Base-by-base conservation (phyloP, 2,113 vertebrate species). In the Melanotaenia duboulayi region DNA sequence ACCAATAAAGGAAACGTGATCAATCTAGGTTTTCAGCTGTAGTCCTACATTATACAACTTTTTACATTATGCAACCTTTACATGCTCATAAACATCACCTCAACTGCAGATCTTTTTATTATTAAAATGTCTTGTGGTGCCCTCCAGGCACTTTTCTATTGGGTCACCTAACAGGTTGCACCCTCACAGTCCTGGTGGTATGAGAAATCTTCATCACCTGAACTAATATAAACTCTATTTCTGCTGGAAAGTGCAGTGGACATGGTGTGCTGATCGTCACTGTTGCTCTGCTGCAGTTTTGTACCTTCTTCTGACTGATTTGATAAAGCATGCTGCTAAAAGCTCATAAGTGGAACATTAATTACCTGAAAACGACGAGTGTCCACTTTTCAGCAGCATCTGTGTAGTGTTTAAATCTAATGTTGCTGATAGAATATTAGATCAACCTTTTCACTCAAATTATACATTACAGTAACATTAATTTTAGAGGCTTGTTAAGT, bases 61-160 rank as follows among this genome's bases (percentile, higher is more conserved):
- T 65, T 50, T 54, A 74, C 58, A 78, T 48, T 68, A 75, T 61
- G 35, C 42, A 72, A 24, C 11, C 46, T 68, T 11, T 16, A 56
- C 19, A 49, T 1, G 16, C 28, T 35, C 22, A 62, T 50, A 61
- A 68, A 74, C 48, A 65, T 35, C 50, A 54, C 40, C 40, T 56
- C 78, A 58, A 81, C 64, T 63, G 52, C 67, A 59, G 48, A 80
- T 58, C 63, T 84, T 71, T 87, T 73, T 80, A 84, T 87, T 86
- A 89, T 86, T 84, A 83, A 89, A 79, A 89, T 87, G 72, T 82
- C 78, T 88, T 44, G 52, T 49, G 10, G 67, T 82, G 71, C 82
- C 82, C 87, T 79, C 80, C 28, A 87, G 87, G 82, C 76, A 48
- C 51, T 73, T 82, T 48, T 87, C 74, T 64, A 88, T 90, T 74